Conservation (phyloP, 2,113 vertebrate species). For the Miniopterus natalensis region DNA sequence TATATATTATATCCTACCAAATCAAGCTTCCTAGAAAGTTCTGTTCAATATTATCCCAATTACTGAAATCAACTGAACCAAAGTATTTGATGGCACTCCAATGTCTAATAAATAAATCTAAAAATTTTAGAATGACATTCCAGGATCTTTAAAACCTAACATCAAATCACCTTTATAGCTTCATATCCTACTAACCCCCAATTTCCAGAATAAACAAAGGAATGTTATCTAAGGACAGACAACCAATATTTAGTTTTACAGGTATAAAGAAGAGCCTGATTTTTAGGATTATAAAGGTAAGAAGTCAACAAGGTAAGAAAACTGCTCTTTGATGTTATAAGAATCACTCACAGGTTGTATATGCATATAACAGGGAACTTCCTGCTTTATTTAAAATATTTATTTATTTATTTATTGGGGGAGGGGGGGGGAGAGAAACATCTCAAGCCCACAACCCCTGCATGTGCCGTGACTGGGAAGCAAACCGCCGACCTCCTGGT, state of each 20-base stretch:
- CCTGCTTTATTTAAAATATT: background rate
- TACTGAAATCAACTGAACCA: background rate
- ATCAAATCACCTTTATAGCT: background rate
- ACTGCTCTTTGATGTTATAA: background rate
- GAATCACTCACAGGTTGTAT: background rate
- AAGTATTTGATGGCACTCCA: constrained; percentile 1
- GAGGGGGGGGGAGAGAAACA: too few relatives aligned
- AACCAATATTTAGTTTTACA: background rate
- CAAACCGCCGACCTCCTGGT: too few relatives aligned
- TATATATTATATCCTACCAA: background rate
- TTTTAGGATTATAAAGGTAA: background rate
- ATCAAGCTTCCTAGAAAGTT: constrained; percentile 23
- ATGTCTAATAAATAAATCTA: constrained; percentile 36
- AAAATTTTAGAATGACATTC: constrained; percentile 21
- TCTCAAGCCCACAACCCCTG: too few relatives aligned
- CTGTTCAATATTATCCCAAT: background rate
- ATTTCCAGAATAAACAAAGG: constrained; percentile 53
- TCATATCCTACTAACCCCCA: background rate
- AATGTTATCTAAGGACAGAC: background rate
- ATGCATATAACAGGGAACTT: background rate
- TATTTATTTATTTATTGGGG: too few relatives aligned
- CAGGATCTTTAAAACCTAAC: background rate
- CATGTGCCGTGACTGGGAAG: too few relatives aligned
- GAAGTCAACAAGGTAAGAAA: background rate
- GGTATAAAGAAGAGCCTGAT: background rate